phyloP scores from a whole-genome alignment of 2,797 vertebrate species.

The Carapus acus region DNA sequence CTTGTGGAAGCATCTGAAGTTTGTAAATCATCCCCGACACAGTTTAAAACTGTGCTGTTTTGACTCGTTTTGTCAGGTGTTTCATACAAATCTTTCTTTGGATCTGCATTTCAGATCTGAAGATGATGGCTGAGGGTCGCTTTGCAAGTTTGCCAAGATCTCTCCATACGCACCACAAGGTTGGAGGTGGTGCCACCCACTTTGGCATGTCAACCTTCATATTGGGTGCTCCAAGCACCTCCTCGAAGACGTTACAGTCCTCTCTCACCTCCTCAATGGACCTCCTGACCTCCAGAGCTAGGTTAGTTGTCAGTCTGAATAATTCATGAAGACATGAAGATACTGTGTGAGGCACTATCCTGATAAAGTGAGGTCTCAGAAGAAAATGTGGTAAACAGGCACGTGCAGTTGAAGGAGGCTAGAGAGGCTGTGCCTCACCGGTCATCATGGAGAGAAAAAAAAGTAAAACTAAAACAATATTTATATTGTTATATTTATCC shows the following conservation, averaged over 20 bases:
- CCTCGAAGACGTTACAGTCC: constrained; percentile 71
- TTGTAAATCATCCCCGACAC: too few species aligned
- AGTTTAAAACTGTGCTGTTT: neutral
- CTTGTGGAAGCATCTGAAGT: too few species aligned
- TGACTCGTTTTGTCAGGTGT: too few species aligned
- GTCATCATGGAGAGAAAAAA: too few species aligned
- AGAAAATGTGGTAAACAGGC: too few species aligned
- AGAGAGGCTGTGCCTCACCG: too few species aligned
- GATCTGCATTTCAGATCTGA: constrained; percentile 69
- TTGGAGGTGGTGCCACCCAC: constrained; percentile 46
- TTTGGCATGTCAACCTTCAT: constrained; percentile 66
- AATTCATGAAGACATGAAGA: too few species aligned
- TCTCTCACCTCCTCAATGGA: constrained; percentile 90
- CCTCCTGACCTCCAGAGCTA: constrained; percentile 80
- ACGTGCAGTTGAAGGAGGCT: too few species aligned
- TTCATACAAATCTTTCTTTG: neutral
- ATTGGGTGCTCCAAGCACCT: constrained; percentile 45
- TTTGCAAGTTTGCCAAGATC: constrained; percentile 89
- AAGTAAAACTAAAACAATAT: too few species aligned
- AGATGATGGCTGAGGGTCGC: constrained; percentile 93
- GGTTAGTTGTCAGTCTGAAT: constrained; percentile 38
- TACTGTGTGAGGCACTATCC: too few species aligned
- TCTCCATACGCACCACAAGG: constrained; percentile 66
- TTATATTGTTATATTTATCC: too few species aligned
- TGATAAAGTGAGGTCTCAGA: too few species aligned